Percentiles rank a stretch among this genome's conserved stretches.
Evolutionary conservation across 2,113 vertebrate genomes (phyloP).

Genomic region (Spizaetus ornatus): DNA sequence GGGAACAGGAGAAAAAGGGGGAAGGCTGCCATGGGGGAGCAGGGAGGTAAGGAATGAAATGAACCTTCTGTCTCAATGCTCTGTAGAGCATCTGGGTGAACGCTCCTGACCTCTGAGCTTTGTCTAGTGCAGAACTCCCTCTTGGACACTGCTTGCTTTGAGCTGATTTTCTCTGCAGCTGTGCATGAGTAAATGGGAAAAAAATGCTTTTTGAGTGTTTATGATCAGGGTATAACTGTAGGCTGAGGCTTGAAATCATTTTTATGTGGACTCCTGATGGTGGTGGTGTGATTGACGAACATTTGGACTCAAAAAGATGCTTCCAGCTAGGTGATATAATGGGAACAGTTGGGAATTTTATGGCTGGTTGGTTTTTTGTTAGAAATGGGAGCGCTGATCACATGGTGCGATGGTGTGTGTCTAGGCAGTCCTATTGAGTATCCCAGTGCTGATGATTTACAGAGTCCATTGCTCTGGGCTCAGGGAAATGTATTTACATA

Average conservation of each 20-base stretch:
- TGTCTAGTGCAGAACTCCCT: neutral
- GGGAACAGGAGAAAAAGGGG: neutral
- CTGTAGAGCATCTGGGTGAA: neutral
- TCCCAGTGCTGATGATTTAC: neutral
- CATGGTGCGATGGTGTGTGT: neutral
- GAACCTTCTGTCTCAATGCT: neutral
- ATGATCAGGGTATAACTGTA: neutral
- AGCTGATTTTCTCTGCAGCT: neutral
- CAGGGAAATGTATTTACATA: neutral
- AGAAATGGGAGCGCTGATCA: neutral
- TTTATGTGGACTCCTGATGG: neutral
- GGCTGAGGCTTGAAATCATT: neutral
- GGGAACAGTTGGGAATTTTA: conserved; percentile 26
- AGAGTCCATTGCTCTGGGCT: neutral
- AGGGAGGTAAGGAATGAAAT: neutral
- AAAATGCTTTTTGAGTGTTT: neutral
- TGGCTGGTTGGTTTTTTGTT: neutral
- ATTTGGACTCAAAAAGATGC: neutral
- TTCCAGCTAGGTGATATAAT: conserved; percentile 10
- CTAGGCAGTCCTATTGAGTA: neutral
- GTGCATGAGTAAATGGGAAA: neutral
- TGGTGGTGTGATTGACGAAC: neutral
- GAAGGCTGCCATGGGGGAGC: neutral
- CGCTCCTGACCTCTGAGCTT: neutral
- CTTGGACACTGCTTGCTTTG: neutral